These are phyloP conservation scores for Nyctibius bracteatus DNA, from an alignment of 2,113 vertebrate genomes.

Conservation along the genomic window DNA sequence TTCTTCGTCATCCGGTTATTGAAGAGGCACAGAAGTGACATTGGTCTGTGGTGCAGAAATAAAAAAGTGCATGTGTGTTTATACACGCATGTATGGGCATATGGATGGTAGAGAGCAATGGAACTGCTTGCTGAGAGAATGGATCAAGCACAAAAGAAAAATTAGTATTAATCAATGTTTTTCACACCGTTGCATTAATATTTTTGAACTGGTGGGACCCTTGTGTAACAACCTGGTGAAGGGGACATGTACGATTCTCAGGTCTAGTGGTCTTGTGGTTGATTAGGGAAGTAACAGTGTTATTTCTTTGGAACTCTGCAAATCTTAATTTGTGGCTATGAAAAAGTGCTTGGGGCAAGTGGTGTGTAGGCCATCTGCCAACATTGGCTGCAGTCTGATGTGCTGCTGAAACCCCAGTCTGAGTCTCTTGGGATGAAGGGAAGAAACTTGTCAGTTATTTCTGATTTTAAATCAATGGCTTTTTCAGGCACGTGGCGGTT, in stretches of 20 bases:
- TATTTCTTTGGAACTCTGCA: not conserved
- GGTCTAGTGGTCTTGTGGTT: not conserved
- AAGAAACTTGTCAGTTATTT: not conserved
- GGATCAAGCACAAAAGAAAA: too few relatives aligned
- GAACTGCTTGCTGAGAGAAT: not conserved
- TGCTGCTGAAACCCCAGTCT: not conserved
- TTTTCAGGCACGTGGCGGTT: not conserved
- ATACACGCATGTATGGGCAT: accelerated
- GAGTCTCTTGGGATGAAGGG: not conserved
- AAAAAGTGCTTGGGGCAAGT: not conserved
- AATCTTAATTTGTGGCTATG: not conserved
- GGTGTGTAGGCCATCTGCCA: not conserved
- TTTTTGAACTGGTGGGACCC: not conserved
- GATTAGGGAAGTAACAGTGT: not conserved
- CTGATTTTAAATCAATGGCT: not conserved
- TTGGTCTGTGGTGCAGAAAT: not conserved
- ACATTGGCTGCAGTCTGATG: not conserved
- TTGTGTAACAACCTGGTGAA: not conserved
- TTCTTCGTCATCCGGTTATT: not conserved
- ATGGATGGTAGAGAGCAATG: accelerated
- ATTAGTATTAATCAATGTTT: not conserved
- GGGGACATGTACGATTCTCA: accelerated
- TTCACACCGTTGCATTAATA: accelerated
- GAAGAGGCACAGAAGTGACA: not conserved
- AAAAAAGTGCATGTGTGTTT: accelerated